Percentiles rank a stretch among this genome's conserved stretches.
Conservation (phyloP, 2,888 invertebrate genomes). For the Limnephilus auricula region DNA sequence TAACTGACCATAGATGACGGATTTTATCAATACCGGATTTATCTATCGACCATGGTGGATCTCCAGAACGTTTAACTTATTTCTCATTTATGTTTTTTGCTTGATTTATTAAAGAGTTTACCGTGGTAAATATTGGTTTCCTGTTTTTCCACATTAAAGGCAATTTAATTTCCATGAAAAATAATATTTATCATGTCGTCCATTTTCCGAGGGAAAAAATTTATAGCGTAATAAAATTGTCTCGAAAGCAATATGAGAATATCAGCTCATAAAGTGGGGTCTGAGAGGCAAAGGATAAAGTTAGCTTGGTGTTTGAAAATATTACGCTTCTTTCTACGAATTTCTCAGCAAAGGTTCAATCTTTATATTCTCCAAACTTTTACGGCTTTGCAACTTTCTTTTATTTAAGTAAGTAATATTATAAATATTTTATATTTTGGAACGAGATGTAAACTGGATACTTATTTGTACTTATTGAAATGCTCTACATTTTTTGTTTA, state of each 20-base stretch:
- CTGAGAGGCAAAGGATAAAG: not conserved
- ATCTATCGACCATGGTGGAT: too few species aligned
- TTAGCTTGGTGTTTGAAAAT: not conserved
- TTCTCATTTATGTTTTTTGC: too few species aligned
- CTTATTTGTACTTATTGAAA: too few species aligned
- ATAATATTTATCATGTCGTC: not conserved
- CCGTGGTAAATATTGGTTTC: not conserved
- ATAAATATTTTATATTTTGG: too few species aligned
- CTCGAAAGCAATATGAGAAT: not conserved
- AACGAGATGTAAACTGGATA: too few species aligned
- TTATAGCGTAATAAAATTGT: not conserved
- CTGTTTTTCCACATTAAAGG: not conserved
- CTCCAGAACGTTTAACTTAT: too few species aligned
- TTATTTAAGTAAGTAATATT: not conserved
- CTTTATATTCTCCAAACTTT: not conserved
- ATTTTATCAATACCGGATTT: too few species aligned
- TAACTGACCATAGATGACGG: too few species aligned
- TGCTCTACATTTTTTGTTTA: too few species aligned
- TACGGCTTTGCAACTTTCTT: not conserved
- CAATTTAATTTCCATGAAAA: not conserved
- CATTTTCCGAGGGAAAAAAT: not conserved
- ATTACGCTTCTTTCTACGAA: not conserved
- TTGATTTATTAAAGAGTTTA: not conserved
- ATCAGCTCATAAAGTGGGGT: not conserved
- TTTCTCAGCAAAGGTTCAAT: not conserved